Base-by-base conservation (phyloP, 2,113 vertebrate species). In the Campylomormyrus tamandua region DNA sequence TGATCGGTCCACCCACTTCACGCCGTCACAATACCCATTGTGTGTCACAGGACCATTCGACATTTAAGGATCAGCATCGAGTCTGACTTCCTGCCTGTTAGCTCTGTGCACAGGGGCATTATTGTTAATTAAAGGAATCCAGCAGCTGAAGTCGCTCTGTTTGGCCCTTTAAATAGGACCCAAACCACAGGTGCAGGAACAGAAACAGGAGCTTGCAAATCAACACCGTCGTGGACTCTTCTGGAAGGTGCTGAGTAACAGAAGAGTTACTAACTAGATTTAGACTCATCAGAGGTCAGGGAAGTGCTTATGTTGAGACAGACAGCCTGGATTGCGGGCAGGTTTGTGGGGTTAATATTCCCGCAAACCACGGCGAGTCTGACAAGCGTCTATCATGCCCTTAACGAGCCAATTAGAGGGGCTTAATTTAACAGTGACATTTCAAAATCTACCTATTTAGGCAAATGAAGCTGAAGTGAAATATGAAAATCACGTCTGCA, bases 381-480 rank as follows among this genome's bases (percentile, higher is more conserved):
- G 74, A n/a, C 45, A 42, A 84, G 39, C 83, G 70, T 58, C 50
- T 83, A 87, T 92, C 87, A 89, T 91, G 85, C 70, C 58, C 39
- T 90, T 87, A 87, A 90, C 27, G 31, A 89, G 88, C 88, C 39
- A 84, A 89, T 90, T 85, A 50, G 49, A 48, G 74, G 53, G 66
- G 66, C 70, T 90, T 90, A 77, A 90, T 90, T 90, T 85, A 45
- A 90, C 70, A 58, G 49, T 92, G 91, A 89, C 90, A 89, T 92
- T 91, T 90, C 53, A 88, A 89, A 91, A 90, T 27, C 70, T 48
- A 48, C 62, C 31, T 11, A 45, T 87, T 90, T 85, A 90, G 90
- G 89, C 89, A 90, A 92, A 91, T 66, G 91, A 9, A 24, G 49
- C 46, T 39, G n/a, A 83, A 50, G 83, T 46, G 88, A 90, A 86